phyloP scores from a whole-genome alignment of 2,888 invertebrate species.

The Priocnemis perturbator region DNA sequence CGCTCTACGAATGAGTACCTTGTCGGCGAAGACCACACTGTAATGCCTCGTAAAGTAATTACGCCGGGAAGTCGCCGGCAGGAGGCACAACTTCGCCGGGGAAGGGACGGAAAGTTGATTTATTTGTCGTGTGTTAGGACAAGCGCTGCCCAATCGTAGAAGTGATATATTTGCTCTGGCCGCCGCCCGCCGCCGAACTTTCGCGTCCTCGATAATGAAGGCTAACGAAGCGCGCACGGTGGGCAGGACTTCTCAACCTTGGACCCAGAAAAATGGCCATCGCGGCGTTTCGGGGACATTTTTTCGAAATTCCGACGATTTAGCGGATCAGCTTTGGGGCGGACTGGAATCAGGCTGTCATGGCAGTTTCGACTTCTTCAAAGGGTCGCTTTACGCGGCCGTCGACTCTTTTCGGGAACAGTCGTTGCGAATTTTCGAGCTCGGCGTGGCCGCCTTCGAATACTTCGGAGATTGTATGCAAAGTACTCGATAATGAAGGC shows the following conservation, averaged over 20 bases:
- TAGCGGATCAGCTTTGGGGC: too few relatives aligned
- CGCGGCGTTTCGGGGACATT: too few relatives aligned
- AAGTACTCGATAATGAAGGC: constrained; percentile 14
- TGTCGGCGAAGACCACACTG: constrained; percentile 36
- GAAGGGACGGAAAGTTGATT: constrained; percentile 47
- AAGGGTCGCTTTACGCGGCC: too few relatives aligned
- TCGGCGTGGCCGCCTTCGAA: too few relatives aligned
- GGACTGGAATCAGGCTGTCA: too few relatives aligned
- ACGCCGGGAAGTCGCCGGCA: constrained; percentile 44
- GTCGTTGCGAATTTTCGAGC: too few relatives aligned
- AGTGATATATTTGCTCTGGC: constrained; percentile 18
- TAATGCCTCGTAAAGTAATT: constrained; percentile 63
- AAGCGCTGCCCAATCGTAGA: constrained; percentile 6
- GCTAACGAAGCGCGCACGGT: constrained; percentile 8
- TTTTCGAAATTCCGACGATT: too few relatives aligned
- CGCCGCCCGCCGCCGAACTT: constrained; percentile 7
- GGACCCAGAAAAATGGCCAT: too few relatives aligned
- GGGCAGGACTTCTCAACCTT: neutral
- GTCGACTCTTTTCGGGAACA: too few relatives aligned
- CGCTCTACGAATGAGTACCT: constrained; percentile 34
- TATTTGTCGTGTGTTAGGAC: constrained; percentile 44
- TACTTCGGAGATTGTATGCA: neutral
- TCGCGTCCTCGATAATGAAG: constrained; percentile 16
- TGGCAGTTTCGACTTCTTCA: too few relatives aligned
- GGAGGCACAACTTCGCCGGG: constrained; percentile 35